Percentiles rank a stretch among this genome's conserved stretches.
These are phyloP conservation scores for Allacma fusca DNA, from an alignment of 2,888 invertebrate genomes.

Conservation along the genomic window DNA sequence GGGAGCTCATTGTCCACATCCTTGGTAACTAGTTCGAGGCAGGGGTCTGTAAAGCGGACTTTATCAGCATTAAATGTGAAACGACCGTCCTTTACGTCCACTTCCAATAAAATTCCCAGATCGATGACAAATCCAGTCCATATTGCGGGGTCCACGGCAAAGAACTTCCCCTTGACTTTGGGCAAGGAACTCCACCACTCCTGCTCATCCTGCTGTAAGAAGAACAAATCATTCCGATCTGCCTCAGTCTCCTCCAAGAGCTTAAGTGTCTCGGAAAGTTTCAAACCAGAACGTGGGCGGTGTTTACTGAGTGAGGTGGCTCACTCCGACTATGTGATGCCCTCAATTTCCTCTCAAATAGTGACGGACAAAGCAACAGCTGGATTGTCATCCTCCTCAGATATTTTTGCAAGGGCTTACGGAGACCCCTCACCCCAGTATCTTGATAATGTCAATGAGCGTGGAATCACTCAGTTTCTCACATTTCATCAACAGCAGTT, in stretches of 20 bases:
- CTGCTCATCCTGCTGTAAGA: conserved; percentile 40
- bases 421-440: conserved; percentile 40
- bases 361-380: conserved; percentile 4
- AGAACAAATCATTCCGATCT: conserved; percentile 43
- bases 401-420: conserved; percentile 30
- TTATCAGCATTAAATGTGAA: conserved; percentile 36
- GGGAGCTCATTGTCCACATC: conserved; percentile 36
- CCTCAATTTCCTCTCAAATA: conserved; percentile 28
- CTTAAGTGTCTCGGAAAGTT: conserved; percentile 24
- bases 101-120: conserved; percentile 32
- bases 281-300: conserved; percentile 41
- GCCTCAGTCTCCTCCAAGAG: conserved; percentile 29
- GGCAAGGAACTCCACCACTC: conserved; percentile 16
- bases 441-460: conserved; percentile 18
- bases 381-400: conserved; percentile 17
- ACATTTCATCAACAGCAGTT: conserved; percentile 39
- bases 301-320: conserved; percentile 43
- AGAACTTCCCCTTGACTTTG: not conserved
- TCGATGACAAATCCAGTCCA: conserved; percentile 38
- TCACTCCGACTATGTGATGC: conserved; percentile 44
- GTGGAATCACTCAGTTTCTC: conserved; percentile 34
- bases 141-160: not conserved
- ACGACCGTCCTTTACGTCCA: conserved; percentile 30
- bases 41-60: conserved; percentile 31
- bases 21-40: conserved; percentile 27